Base-by-base conservation (phyloP, 2,797 vertebrate species). In the Rhinichthys osculus region DNA sequence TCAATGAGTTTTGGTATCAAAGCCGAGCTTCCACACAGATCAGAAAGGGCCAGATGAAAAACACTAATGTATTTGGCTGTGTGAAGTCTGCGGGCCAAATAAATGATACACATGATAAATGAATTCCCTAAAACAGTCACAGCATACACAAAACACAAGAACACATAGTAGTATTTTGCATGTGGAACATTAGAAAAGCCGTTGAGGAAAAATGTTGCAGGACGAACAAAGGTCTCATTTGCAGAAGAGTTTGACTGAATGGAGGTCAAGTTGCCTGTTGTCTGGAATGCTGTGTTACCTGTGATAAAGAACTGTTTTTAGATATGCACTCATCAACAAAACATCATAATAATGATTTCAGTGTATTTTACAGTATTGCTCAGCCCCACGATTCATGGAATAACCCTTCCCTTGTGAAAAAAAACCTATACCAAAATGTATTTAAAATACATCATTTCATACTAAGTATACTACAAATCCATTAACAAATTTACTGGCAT, bases 21-120 rank as follows among this genome's bases (percentile, higher is more conserved):
- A 40, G 86, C 86, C 0, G 89, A 81, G 47, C 89, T 90, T 47
- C 50, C 83, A 57, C 86, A 69, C 50, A 86, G 40, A 87, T 86
- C 85, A 71, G 14, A 52, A 42, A 86, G 2, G 0, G 85, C 72
- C 73, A 86, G 10, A 66, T 87, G 78, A 19, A 88, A 87, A 16
- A 89, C 52, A 44, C 52, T 86, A 3, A 90, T 66, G 64, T 90
- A 90, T 74, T 90, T 90, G 62, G 87, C 80, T 27, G 80, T 89
- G 78, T 90, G 89, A 3, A 90, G 83, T n/a, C 74, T 81, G 1
- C 6, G 84, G 33, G 81, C 80, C 38, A 86, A 21, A n/a, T 71
- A 88, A 5, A 84, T 87, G n/a, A 73, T 69, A 33, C 38, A 83
- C 77, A 88, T 87, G 47, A 89, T 85, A 78, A 84, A 90, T 7